Percentiles rank a stretch among this genome's conserved stretches.
These are phyloP conservation scores for Axinella damicornis DNA, from an alignment of 37 sponge, comb jelly and placozoan genomes.

Conservation along the genomic window DNA sequence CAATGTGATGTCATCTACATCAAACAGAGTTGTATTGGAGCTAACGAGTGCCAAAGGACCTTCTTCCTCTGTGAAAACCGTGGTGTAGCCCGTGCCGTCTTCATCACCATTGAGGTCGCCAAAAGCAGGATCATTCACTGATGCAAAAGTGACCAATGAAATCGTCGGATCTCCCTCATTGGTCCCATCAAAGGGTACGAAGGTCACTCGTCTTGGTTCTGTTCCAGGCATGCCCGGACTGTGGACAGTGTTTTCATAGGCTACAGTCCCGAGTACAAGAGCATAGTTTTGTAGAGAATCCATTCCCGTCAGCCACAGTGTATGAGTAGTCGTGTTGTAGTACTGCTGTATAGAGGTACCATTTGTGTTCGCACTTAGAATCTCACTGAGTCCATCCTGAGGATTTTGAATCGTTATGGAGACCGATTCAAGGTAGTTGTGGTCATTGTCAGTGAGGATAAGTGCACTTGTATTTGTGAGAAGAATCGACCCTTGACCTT, in stretches of 20 bases:
- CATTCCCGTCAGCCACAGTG: slow-evolving; percentile 54
- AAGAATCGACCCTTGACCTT: slow-evolving; percentile 67
- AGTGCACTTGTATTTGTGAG: slow-evolving; percentile 60
- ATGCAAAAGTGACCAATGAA: slow-evolving; percentile 67
- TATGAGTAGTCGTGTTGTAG: slow-evolving; percentile 44
- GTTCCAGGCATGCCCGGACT: slow-evolving; percentile 85
- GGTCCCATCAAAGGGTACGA: slow-evolving; percentile 82
- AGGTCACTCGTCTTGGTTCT: slow-evolving; percentile 69
- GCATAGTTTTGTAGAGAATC: slow-evolving; percentile 78
- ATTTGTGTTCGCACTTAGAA: slow-evolving; percentile 36
- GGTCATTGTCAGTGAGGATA: slow-evolving; percentile 80
- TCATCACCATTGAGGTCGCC: slow-evolving; percentile 71
- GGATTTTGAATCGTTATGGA: slow-evolving; percentile 67
- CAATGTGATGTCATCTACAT: slow-evolving; percentile 76
- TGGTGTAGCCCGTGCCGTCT: slow-evolving; percentile 19
- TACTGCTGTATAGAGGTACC: slow-evolving; percentile 33
- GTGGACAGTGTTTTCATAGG: slow-evolving; percentile 76
- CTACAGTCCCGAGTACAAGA: slow-evolving; percentile 59
- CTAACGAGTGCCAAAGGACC: slow-evolving; percentile 52
- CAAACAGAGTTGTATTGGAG: slow-evolving; percentile 52
- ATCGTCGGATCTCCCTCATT: slow-evolving; percentile 46
- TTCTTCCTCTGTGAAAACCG: slow-evolving; percentile 69
- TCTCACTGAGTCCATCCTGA: slow-evolving; percentile 66
- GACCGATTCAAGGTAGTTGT: slow-evolving; percentile 54
- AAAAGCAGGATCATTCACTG: slow-evolving; percentile 85